Evolutionary conservation across 2,888 invertebrate species (phyloP).

Genomic region (Zygogramma bicolorata): DNA sequence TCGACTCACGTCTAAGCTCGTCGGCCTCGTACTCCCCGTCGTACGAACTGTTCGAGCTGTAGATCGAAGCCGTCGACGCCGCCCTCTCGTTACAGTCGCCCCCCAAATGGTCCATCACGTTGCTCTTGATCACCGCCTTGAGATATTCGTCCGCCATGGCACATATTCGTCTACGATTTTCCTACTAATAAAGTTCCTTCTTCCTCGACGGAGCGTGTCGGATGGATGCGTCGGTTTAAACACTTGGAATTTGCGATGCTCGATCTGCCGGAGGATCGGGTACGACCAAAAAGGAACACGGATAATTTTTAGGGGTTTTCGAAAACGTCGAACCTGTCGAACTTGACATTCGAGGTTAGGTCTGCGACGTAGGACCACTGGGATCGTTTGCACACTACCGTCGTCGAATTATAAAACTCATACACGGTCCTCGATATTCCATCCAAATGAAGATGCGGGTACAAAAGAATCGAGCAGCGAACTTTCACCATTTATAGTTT

Average conservation of each 20-base stretch:
- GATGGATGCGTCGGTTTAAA: too few species aligned
- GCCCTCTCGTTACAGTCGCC: slow-evolving; percentile 35
- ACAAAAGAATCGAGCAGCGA: background rate
- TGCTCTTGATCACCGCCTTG: slow-evolving; percentile 60
- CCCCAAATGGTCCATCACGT: slow-evolving; percentile 45
- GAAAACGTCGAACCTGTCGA: slow-evolving; percentile 38
- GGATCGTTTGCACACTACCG: slow-evolving; percentile 16
- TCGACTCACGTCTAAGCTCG: slow-evolving; percentile 28
- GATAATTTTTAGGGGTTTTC: slow-evolving; percentile 39
- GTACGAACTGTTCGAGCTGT: slow-evolving; percentile 46
- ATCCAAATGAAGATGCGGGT: too few species aligned
- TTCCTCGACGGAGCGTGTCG: background rate
- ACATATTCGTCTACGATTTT: background rate
- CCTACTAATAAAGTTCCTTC: slow-evolving; percentile 3
- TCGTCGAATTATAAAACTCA: too few species aligned
- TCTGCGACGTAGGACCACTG: slow-evolving; percentile 29
- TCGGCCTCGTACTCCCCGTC: slow-evolving; percentile 48
- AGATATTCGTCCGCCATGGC: slow-evolving; percentile 57
- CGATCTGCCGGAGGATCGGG: background rate
- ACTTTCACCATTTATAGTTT: background rate
- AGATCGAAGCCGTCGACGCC: slow-evolving; percentile 41
- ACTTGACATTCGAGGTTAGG: slow-evolving; percentile 37
- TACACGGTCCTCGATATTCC: too few species aligned
- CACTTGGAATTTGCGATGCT: background rate
- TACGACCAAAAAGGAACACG: slow-evolving; percentile 29